phyloP scores from a whole-genome alignment of 2,888 invertebrate genomes.

The Itoplectis maculator region DNA sequence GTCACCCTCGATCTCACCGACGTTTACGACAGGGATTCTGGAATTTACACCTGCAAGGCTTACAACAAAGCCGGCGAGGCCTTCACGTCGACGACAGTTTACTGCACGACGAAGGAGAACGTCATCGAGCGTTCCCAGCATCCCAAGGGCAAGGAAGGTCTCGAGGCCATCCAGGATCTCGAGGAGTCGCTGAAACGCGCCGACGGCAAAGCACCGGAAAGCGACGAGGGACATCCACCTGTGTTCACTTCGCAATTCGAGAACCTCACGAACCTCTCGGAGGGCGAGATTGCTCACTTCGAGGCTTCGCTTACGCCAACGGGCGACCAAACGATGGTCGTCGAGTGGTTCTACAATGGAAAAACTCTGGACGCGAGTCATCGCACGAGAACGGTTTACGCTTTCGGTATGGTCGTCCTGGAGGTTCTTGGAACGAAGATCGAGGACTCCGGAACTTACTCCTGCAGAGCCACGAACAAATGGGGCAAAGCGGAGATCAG shows the following conservation, averaged over 20 bases:
- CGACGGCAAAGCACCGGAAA: conserved; percentile 88
- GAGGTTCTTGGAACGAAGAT: conserved; percentile 98
- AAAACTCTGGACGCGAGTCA: conserved; percentile 95
- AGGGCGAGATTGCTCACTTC: conserved; percentile 98
- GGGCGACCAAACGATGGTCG: conserved; percentile 96
- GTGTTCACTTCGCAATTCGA: conserved; percentile 95
- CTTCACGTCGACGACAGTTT: conserved; percentile 95
- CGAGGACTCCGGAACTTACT: conserved; percentile 95
- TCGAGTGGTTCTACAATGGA: conserved; percentile 98
- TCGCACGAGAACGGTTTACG: conserved; percentile 96
- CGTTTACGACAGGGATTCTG: conserved; percentile 96
- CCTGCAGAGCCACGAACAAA: conserved; percentile 94
- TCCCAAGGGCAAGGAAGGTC: conserved; percentile 97
- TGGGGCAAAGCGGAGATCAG: conserved; percentile 95
- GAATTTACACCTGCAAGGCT: conserved; percentile 96
- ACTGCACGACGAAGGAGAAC: conserved; percentile 92
- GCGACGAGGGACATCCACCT: conserved; percentile 93
- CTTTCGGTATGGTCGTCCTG: conserved; percentile 98
- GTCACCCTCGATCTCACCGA: conserved; percentile 97
- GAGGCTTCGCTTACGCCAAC: conserved; percentile 98
- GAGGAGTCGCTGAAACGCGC: conserved; percentile 93
- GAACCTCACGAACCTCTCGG: conserved; percentile 92
- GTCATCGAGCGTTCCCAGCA: conserved; percentile 96
- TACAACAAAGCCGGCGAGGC: conserved; percentile 95
- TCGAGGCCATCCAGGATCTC: conserved; percentile 95